These are phyloP conservation scores for Fissipunctia ypsillon DNA, from an alignment of 2,888 invertebrate species.

Conservation along the genomic window DNA sequence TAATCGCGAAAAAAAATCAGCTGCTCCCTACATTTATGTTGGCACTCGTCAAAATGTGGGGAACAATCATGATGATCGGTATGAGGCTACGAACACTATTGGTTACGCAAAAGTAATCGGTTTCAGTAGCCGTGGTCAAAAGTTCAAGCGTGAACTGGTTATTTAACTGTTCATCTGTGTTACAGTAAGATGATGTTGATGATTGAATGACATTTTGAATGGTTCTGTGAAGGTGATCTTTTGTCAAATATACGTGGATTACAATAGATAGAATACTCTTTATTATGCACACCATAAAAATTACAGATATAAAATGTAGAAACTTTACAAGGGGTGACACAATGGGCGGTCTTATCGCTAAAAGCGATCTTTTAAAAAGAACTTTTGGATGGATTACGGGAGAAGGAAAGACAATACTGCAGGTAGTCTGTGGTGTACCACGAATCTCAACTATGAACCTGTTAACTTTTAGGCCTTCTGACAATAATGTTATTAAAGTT, in stretches of 20 bases:
- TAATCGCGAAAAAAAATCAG: too few species aligned
- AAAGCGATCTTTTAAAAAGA: not conserved
- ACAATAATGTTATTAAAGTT: not conserved
- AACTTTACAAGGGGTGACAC: not conserved
- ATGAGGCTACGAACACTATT: slow-evolving; percentile 13
- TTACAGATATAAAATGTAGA: not conserved
- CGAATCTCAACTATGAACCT: not conserved
- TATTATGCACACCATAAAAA: not conserved
- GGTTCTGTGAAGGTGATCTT: not conserved
- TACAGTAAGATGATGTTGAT: slow-evolving; percentile 15
- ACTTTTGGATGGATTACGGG: not conserved
- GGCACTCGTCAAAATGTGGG: too few species aligned
- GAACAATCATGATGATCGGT: slow-evolving; percentile 37
- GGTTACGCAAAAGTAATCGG: slow-evolving; percentile 49
- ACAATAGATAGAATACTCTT: not conserved
- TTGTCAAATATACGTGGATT: not conserved
- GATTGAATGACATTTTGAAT: not conserved
- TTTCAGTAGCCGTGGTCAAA: slow-evolving; percentile 51
- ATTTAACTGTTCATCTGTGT: slow-evolving; percentile 44
- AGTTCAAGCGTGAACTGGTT: slow-evolving; percentile 56
- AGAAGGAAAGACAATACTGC: not conserved
- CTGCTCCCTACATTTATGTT: too few species aligned
- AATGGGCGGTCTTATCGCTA: not conserved
- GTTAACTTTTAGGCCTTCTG: not conserved
- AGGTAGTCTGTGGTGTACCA: not conserved